Conservation (phyloP, 2,797 vertebrate species). For the Sebastes hubbsi region DNA sequence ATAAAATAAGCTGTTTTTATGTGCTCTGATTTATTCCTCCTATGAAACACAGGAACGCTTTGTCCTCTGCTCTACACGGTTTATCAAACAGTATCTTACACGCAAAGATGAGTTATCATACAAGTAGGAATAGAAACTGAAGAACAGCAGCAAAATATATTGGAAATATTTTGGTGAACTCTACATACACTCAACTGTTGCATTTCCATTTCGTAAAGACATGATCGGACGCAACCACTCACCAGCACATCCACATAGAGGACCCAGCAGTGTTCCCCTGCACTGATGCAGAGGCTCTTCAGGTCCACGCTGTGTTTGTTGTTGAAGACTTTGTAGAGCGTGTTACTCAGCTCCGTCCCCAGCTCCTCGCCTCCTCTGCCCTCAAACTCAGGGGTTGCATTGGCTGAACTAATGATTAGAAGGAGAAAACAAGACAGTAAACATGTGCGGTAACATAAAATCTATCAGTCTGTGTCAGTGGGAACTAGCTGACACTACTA, state of each 20-base stretch:
- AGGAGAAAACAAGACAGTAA: background rate
- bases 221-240: slow-evolving; percentile 44
- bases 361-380: slow-evolving; percentile 96
- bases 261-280: slow-evolving; percentile 94
- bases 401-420: slow-evolving; percentile 88
- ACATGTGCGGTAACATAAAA: background rate
- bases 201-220: background rate
- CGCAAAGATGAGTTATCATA: background rate
- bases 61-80: background rate
- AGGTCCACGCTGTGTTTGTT: slow-evolving; percentile 88
- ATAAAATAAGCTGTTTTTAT: background rate
- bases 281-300: slow-evolving; percentile 88
- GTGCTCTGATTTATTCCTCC: background rate
- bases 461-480: background rate
- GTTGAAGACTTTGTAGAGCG: slow-evolving; percentile 92
- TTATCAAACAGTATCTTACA: background rate
- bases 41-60: background rate
- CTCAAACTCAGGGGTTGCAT: slow-evolving; percentile 95
- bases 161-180: background rate
- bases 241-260: slow-evolving; percentile 97
- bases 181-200: background rate
- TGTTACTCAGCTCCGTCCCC: slow-evolving; percentile 91
- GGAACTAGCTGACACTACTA: background rate
- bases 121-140: background rate
- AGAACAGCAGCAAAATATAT: background rate